Percentiles rank a stretch among this genome's conserved stretches.
Conservation (phyloP, 2,113 vertebrate species). For the Ascaphus truei region DNA sequence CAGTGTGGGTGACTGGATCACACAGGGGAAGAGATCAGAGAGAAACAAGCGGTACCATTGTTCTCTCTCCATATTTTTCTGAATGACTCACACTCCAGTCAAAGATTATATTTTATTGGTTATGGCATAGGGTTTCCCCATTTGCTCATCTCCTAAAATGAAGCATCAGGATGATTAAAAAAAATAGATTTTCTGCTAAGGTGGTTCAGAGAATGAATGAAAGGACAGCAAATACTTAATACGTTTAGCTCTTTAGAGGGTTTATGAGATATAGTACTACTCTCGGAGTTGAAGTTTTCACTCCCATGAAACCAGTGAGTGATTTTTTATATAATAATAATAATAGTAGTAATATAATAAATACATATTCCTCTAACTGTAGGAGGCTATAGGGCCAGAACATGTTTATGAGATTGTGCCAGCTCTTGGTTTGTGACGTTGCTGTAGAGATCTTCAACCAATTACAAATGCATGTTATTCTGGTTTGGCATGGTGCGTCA, state of each 20-base stretch:
- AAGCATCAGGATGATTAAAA: constrained; percentile 56
- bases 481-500: no score
- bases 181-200: neutral
- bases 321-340: no score
- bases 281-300: neutral
- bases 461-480: no score
- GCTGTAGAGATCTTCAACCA: no score
- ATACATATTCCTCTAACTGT: neutral
- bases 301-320: neutral
- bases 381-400: neutral
- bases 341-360: no score
- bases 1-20: constrained; percentile 26
- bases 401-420: neutral
- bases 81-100: constrained; percentile 64
- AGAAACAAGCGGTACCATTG: constrained; percentile 68
- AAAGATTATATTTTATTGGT: constrained; percentile 69
- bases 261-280: neutral
- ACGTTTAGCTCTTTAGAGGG: neutral
- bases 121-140: constrained; percentile 62
- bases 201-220: neutral
- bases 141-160: constrained; percentile 76
- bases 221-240: neutral
- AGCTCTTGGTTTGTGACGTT: neutral
- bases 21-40: constrained; percentile 66
- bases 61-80: constrained; percentile 64